Conservation (phyloP, 2,797 vertebrate species). For the Cuniculus paca region DNA sequence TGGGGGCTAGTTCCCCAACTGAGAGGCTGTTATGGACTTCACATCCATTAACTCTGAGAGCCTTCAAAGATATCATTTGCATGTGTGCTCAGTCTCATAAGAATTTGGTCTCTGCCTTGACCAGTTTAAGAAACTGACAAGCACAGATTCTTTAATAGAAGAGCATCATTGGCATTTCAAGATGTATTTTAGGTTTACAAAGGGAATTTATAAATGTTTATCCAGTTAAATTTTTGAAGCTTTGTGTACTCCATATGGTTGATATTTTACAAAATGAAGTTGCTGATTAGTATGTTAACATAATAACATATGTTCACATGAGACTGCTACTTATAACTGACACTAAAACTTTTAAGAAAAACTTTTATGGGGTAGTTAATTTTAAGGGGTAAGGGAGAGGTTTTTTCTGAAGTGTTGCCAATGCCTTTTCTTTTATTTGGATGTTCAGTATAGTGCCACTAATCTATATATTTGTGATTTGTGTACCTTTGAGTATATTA, state of each 20-base stretch:
- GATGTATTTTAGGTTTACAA: not conserved
- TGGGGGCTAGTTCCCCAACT: not conserved
- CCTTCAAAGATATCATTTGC: conserved; percentile 50
- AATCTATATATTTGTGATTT: not conserved
- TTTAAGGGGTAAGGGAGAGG: fast-evolving
- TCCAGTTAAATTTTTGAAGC: not conserved
- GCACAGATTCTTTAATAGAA: conserved; percentile 57
- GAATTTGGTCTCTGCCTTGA: conserved; percentile 43
- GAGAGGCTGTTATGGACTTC: conserved; percentile 26
- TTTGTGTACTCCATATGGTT: not conserved
- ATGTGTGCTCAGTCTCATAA: conserved; percentile 35
- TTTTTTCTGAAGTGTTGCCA: not conserved
- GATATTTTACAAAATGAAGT: not conserved
- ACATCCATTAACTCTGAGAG: conserved; percentile 46
- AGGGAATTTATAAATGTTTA: not conserved
- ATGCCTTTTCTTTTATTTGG: not conserved
- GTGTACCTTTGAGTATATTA: not conserved
- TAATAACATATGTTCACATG: not conserved
- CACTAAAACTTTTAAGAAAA: not conserved
- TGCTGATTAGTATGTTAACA: not conserved
- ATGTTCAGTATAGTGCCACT: not conserved
- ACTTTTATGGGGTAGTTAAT: not conserved
- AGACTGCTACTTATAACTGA: not conserved
- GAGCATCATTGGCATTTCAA: not conserved
- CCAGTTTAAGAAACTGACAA: conserved; percentile 40